Evolutionary conservation across 1,140 invertebrate species (phyloP), one percentile per base, ranked within the genome.

Genomic region (Papilio polytes): DNA sequence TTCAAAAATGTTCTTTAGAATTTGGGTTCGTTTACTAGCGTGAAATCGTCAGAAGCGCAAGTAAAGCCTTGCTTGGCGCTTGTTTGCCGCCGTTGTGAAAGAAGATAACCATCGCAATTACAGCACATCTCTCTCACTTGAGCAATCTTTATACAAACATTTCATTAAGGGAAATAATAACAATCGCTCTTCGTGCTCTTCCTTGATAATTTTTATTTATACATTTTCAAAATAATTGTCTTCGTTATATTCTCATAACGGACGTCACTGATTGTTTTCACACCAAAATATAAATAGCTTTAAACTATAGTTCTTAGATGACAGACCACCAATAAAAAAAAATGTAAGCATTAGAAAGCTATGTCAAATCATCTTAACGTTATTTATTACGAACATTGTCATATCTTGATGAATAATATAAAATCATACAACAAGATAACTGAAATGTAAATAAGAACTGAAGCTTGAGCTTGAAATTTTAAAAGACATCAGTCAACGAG

Each of bases 41-140:
- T 76, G 20, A 48, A 74, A 48, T 48, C 9, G 22, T 76, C 3
- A 0, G 36, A 76, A 51, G n/a, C 13, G 41, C 41, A 8, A 6
- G 20, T 56, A 41, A 18, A 63, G 15, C 31, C 36, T 48, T 72
- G 77, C 76, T 81, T 85, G 78, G 78, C 83, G 77, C 80, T 81
- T 85, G 85, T 89, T 88, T 86, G 85, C 82, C 83, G 80, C 80
- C 74, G 85, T 88, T 89, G 84, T 85, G 87, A 89, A 84, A 89
- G 82, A 85, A 81, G 85, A 89, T 87, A 84, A 83, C 84, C 84
- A 87, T 87, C 86, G 76, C 81, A 86, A 85, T 89, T 87, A 84
- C 86, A 83, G 85, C 85, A 86, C 83, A 86, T 88, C 83, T 86
- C 80, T 84, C 83, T 80, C 82, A 81, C 81, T 86, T 86, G 82